Evolutionary conservation across 2,113 vertebrate species (phyloP), one percentile per base, ranked within the genome.

Genomic region (Sinocyclocheilus anophthalmus): DNA sequence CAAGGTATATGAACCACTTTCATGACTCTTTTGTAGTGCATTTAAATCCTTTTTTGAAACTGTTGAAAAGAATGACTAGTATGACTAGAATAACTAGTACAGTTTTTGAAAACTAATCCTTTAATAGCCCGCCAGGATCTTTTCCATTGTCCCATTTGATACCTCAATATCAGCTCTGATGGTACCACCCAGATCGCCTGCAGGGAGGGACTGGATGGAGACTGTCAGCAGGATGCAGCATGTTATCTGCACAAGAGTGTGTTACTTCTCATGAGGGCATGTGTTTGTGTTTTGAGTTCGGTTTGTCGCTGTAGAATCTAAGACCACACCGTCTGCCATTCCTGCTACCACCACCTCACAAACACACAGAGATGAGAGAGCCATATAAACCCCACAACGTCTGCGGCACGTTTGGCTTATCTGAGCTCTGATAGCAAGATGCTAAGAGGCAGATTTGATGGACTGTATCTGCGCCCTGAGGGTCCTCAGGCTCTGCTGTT

Each of bases 321-420:
- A 87, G 78, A 57, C n/a, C n/a, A 76, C 76, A 89, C 80, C 83
- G 72, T 89, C 88, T 82, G 75, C 69, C 61, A 83, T 70, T 84
- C 69, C 84, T 83, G 81, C 83, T 16, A 13, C 45, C 45, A 67
- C 59, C 79, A 67, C 14, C 79, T 67, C 59, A 48, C 8, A 8
- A 80, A 61, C 67, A 24, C 61, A 67, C 61, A 67, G 59, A 81
- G 63, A 72, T 50, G n/a, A 72, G 65, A 70, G 48, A 83, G 67
- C 26, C 81, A 72, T 69, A 53, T 33, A 53, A 45, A 82, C 26
- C 22, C 12, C 57, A 14, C 22, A 87, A 48, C 24, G 70, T 89
- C 88, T 48, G 63, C 12, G 11, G 18, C 73, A 85, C 57, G 30
- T 67, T 75, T 80, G 59, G 63, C 59, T 85, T 85, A 89, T 89